Base-by-base conservation (phyloP, 1,140 invertebrate species). In the Psilanteris sp. region DNA sequence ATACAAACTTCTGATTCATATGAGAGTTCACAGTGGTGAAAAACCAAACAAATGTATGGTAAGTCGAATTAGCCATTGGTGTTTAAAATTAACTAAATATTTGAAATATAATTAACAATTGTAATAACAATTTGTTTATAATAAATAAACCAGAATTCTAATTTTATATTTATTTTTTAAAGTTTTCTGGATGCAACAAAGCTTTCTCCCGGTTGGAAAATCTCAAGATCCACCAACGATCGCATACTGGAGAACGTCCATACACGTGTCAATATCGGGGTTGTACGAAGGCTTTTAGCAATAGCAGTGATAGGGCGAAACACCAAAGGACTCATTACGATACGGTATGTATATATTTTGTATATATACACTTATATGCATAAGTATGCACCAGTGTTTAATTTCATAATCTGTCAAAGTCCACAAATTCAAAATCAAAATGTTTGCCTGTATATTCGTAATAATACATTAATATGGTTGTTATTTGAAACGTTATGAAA, bases 241-340 rank as follows among this genome's bases (percentile, higher is more conserved):
- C 96, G n/a, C 97, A 98, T 82, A 98, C 96, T 0, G 95, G 95
- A 0, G 95, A 96, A 83, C 87, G 95, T 29, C 96, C 96, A 0
- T 97, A 97, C 83, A 90, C 94, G 66, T 95, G 96, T 79, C 95
- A 96, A 62, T 96, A 95, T 79, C 90, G 91, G 4, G 93, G 93
- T 16, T 99, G 97, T 83, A 88, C 91, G 8, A 98, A 98, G 87
- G 96, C 96, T 7, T 99, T 99, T 88, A 98, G 96, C 78, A 99
- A 99, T 89, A 97, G 96, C 61, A 98, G 96, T 0, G 97, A 99
- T 85, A 89, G 97, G 43, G 97, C 97, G 0, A 99, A 99, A 89
- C 97, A 99, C 89, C 97, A 98, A 87, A 90, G 97, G 72, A 98
- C 97, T 2, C 97, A 99, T 89, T 95, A 96, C 79, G 96, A 98